Base-by-base conservation (phyloP, 2,797 vertebrate genomes). In the Buceros bicornis region DNA sequence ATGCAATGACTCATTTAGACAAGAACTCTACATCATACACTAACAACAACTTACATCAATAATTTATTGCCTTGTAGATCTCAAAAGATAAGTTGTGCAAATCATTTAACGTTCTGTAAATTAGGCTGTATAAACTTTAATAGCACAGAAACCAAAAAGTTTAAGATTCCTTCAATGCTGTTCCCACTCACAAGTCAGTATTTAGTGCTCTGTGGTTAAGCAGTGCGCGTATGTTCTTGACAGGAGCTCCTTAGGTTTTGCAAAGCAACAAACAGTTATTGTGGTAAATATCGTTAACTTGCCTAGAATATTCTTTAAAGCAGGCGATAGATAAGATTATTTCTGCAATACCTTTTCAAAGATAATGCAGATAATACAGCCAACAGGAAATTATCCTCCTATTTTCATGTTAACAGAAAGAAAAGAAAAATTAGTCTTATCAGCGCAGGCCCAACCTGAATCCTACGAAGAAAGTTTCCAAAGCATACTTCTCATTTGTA, bases 141-240 rank as follows among this genome's bases (percentile, higher is more conserved):
- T 11, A 54, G 8, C 8, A 10, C n/a, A 53, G 26, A 66, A 90
- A 42, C 4, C 19, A 82, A 70, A 87, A 87, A 19, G 24, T 19
- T 84, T 61, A 56, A 50, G 33, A 50, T 5, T 77, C 19, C n/a
- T 90, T 60, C 51, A 51, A 9, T 43, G 18, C 29, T 74, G 28
- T 19, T 73, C 17, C n/a, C 31, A 20, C 22, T 81, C 35, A 45
- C 10, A 80, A 92, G 20, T 19, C 48, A 66, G 6, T 13, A 20
- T 51, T 86, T 54, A 33, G 7, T 48, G 21, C 45, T 67, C 47
- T 56, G 12, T 13, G 19, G 17, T 12, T 92, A 65, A 87, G 69
- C 48, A 60, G 14, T 13, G 18, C 0, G 0, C 1, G 0, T 5
- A 4, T 1, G 10, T 19, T 40, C 43, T 61, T 20, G 10, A 87